Percentiles rank a stretch among this genome's conserved stretches.
These are phyloP conservation scores for Megaceryle torquata DNA, from an alignment of 2,113 vertebrate species.

Conservation along the genomic window DNA sequence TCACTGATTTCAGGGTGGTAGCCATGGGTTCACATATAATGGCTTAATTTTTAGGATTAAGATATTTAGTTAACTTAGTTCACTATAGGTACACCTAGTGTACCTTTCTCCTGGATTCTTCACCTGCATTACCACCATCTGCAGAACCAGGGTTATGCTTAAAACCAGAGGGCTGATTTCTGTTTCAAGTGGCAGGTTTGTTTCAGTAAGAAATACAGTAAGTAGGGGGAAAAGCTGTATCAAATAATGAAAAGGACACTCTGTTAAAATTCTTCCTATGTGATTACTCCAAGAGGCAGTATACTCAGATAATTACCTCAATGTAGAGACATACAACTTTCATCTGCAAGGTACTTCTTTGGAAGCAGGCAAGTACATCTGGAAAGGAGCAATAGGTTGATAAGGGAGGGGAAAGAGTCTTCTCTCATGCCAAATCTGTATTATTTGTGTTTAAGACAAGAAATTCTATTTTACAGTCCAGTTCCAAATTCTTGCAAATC, in stretches of 20 bases:
- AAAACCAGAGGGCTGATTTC: background rate
- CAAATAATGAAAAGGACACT: background rate
- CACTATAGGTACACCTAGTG: background rate
- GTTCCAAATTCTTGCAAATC: slow-evolving; percentile 1
- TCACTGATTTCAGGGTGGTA: background rate
- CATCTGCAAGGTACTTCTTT: background rate
- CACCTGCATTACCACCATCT: background rate
- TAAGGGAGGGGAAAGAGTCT: background rate
- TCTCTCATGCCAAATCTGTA: background rate
- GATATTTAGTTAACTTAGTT: background rate
- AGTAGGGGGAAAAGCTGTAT: background rate
- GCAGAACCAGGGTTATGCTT: background rate
- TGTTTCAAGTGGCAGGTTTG: background rate
- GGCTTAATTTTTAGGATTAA: background rate
- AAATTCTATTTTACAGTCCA: background rate
- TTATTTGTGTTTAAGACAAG: background rate
- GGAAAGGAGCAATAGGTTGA: background rate
- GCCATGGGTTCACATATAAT: background rate
- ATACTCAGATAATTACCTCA: background rate
- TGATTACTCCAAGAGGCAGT: background rate
- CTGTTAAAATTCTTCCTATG: background rate
- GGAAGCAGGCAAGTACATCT: background rate
- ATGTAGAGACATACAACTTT: background rate
- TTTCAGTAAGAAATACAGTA: background rate
- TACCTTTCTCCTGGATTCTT: background rate